phyloP scores from a whole-genome alignment of 2,888 invertebrate species.

The Ecliptopera silaceata region DNA sequence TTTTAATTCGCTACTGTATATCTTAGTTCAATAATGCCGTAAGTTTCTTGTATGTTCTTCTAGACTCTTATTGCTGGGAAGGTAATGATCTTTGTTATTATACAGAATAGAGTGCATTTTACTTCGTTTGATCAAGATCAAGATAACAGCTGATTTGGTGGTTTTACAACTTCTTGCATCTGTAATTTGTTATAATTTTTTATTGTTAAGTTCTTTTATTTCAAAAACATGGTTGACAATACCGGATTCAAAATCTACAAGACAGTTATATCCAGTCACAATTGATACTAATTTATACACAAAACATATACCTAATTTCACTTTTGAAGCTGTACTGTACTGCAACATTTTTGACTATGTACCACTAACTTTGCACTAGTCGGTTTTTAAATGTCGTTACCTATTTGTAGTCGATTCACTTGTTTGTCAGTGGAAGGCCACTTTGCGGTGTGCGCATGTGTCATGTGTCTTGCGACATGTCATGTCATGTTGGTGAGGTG shows the following conservation, averaged over 20 bases:
- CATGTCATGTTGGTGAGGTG: no score
- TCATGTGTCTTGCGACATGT: neutral
- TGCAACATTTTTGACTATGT: neutral
- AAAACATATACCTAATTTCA: constrained; percentile 1
- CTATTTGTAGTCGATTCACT: constrained; percentile 6
- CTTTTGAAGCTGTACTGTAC: constrained; percentile 1
- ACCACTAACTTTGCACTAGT: neutral
- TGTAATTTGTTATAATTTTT: no score
- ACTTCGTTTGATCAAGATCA: no score
- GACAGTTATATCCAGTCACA: neutral
- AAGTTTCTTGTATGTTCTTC: no score
- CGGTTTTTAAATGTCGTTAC: constrained; percentile 2
- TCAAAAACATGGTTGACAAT: neutral
- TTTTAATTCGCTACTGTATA: no score
- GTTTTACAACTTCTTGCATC: constrained; percentile 8
- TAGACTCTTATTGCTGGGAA: no score
- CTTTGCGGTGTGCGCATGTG: neutral
- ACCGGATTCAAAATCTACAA: neutral
- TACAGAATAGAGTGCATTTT: no score
- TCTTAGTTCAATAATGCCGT: no score
- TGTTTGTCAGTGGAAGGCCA: constrained; percentile 10
- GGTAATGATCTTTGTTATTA: no score
- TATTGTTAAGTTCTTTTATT: no score
- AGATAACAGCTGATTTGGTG: no score
- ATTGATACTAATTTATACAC: constrained; percentile 4